Evolutionary conservation across 2,113 vertebrate genomes (phyloP), one percentile per base, ranked within the genome.

Genomic region (Pseudois nayaur): DNA sequence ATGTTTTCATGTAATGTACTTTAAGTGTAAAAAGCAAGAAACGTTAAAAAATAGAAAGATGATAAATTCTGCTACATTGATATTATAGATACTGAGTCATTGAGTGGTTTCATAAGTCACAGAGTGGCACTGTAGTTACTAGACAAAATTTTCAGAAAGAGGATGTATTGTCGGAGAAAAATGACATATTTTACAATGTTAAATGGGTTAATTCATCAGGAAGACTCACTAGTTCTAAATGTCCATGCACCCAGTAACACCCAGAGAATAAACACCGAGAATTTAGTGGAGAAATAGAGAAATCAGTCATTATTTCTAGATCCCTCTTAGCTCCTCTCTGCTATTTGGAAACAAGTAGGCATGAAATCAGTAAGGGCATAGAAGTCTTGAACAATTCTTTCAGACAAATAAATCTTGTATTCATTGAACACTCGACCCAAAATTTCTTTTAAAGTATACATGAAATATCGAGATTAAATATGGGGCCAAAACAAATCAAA

Each of bases 391-490:
- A 5, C 10, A 52, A 13, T 1, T 59, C 57, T 13, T 40, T 52
- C 16, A 52, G 78, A 17, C 4, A 36, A 12, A 40, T 29, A 9
- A 13, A 31, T 29, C 11, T 27, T 10, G 92, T 21, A 55, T 6
- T 60, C 25, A 31, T 23, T 25, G 45, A 54, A 52, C 6, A 5
- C 9, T 25, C 0, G 1, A 2, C 43, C 33, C 64, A 1, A 8
- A 27, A 21, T 33, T 57, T 12, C 43, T 21, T 25, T 40, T 52
- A 27, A 27, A 57, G 71, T 33, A 19, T 57, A 33, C 29, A 3
- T 3, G 19, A 33, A 52, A 43, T 14, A 6, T 43, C 0, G 6
- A 83, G 25, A 36, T 0, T 29, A 2, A n/a, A 8, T 13, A 4
- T 6, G 14, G 60, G n/a, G 48, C 17, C 76, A 3, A 50, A 48